Conservation (phyloP, 2,797 vertebrate species). For the Tachyglossus aculeatus region DNA sequence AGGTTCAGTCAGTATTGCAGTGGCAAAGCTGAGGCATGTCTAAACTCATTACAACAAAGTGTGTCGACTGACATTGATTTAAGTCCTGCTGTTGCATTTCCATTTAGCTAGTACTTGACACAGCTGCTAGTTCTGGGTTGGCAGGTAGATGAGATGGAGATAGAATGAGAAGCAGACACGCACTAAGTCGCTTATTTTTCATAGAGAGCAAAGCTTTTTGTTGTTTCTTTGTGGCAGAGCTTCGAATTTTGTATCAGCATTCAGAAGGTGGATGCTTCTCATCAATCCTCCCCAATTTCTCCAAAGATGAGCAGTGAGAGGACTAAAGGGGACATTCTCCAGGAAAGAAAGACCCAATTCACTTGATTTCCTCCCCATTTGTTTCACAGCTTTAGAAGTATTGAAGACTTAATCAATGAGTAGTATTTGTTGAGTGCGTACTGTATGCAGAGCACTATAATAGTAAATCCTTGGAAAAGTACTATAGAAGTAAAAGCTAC, state of each 20-base stretch:
- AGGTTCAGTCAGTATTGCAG: conserved; percentile 44
- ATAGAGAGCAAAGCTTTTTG: conserved; percentile 12
- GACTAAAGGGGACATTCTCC: neutral
- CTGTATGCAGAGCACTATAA: too few species aligned
- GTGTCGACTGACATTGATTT: conserved; percentile 35
- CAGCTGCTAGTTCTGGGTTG: conserved; percentile 31
- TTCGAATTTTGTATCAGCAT: neutral
- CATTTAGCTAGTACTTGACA: conserved; percentile 46
- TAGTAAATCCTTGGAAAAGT: too few species aligned
- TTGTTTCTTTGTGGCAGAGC: neutral
- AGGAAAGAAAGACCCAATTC: neutral
- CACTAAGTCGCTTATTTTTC: conserved; percentile 6
- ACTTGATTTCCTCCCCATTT: too few species aligned
- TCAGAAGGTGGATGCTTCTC: neutral
- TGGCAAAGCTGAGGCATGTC: conserved; percentile 41
- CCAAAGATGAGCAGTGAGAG: neutral
- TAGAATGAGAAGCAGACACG: conserved; percentile 30
- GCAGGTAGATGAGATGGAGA: conserved; percentile 33
- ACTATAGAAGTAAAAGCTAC: too few species aligned
- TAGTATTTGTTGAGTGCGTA: too few species aligned
- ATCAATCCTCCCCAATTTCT: too few species aligned
- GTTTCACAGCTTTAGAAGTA: neutral
- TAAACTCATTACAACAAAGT: conserved; percentile 45
- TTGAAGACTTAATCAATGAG: too few species aligned
- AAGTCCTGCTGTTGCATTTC: conserved; percentile 43